phyloP scores from a whole-genome alignment of 2,113 vertebrate genomes.

The Sphyrna mokarran region DNA sequence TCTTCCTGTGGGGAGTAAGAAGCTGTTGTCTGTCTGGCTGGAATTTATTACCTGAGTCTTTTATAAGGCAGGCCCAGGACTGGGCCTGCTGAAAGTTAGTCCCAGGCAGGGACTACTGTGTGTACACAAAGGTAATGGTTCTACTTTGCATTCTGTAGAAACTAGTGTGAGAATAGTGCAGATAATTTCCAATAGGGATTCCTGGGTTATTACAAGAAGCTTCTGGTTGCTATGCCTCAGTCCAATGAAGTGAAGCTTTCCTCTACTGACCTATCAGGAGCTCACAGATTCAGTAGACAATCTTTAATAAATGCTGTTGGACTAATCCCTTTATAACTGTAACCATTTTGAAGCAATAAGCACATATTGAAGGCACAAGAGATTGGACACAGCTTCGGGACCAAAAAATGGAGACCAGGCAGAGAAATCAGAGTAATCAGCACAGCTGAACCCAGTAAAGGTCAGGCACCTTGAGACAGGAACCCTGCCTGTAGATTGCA shows the following conservation, averaged over 20 bases:
- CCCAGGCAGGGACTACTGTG: too few species aligned
- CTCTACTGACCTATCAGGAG: background rate
- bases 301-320: background rate
- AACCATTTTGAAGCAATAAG: background rate
- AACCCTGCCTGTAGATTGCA: background rate
- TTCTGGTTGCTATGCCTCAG: background rate
- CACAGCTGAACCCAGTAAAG: too few species aligned
- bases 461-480: background rate
- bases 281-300: background rate
- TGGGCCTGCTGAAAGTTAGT: too few species aligned
- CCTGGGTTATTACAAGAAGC: background rate
- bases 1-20: too few species aligned
- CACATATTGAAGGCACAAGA: background rate
- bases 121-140: too few species aligned
- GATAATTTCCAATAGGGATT: too few species aligned
- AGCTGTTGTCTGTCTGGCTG: too few species aligned
- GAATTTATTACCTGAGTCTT: too few species aligned
- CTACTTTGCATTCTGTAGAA: too few species aligned
- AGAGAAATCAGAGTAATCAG: background rate
- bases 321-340: background rate
- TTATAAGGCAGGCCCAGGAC: too few species aligned
- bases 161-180: too few species aligned
- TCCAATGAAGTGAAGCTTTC: background rate
- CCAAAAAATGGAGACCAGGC: background rate
- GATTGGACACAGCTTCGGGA: background rate